Base-by-base conservation (phyloP, 2,888 invertebrate species). In the Eupithecia vulgata region DNA sequence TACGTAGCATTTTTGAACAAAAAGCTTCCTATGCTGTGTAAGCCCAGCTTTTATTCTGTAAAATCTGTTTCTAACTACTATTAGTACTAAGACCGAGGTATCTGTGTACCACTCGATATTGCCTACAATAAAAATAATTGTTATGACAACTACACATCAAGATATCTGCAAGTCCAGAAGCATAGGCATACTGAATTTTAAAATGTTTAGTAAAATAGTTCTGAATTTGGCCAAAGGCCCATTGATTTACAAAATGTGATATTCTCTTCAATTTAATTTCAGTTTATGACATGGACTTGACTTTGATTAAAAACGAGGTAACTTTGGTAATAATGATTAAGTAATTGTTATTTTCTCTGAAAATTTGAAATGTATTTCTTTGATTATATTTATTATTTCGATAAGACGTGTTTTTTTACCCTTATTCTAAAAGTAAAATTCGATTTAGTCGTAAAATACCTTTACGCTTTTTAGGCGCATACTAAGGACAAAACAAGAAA, bases 301-400 rank as follows among this genome's bases (percentile, higher is more conserved):
- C 79, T 82, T 81, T 61, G 21, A 21, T 21, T 12, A 52, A 4
- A 65, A 65, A 84, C 83, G 73, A 75, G 62, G 69, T 72, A 71
- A 71, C 81, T 83, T 83, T 75, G 82, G 81, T 84, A 57, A 57
- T 57, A 52, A 65, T 65, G 65, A 42, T 65, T 40, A n/a, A n/a
- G n/a, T n/a, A 42, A 64, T 85, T 87, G 85, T 88, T 89, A 85
- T 87, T 87, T 87, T 87, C 81, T 83, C 75, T 83, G 83, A 82
- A 83, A 87, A 88, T 83, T 82, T 83, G 73, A 85, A 87, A 85
- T 85, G 87, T 87, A 88, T 87, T 89, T 87, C 87, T 87, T 88
- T 87, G 83, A 90, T 87, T 90, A 90, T 90, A 90, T 90, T 90
- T 90, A 89, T 90, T 90, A 90, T 90, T 90, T 89, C 84, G 82